These are phyloP conservation scores for Mesocricetus auratus DNA, from an alignment of 2,113 vertebrate species.

Conservation along the genomic window DNA sequence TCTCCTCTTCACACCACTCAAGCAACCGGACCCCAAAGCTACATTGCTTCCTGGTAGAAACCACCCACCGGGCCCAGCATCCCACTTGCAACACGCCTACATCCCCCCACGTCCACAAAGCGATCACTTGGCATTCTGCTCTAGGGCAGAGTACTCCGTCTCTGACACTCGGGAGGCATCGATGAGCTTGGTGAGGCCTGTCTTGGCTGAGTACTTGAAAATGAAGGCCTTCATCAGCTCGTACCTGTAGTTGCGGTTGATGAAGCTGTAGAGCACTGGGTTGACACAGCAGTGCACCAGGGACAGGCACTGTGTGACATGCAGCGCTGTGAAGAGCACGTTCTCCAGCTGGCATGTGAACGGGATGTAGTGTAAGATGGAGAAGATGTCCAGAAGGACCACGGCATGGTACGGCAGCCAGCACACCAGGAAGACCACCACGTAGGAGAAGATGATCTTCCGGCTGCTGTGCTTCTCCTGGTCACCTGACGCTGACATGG, in stretches of 20 bases:
- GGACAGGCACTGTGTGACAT: conserved; percentile 94
- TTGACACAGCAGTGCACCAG: conserved; percentile 95
- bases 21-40: background rate
- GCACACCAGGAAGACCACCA: conserved; percentile 93
- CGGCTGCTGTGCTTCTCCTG: conserved; percentile 90
- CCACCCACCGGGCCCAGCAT: conserved; percentile 33
- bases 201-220: conserved; percentile 95
- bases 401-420: conserved; percentile 94
- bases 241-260: conserved; percentile 93
- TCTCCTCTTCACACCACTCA: fast-evolving
- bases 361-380: conserved; percentile 89
- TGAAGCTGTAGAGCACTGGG: conserved; percentile 94
- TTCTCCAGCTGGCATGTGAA: conserved; percentile 93
- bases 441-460: conserved; percentile 92
- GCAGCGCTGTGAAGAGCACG: conserved; percentile 90
- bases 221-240: conserved; percentile 97
- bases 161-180: conserved; percentile 91
- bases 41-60: conserved; percentile 28
- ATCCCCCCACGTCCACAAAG: fast-evolving
- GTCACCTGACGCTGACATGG: conserved; percentile 87
- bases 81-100: background rate
- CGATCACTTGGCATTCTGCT: conserved; percentile 88
- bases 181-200: conserved; percentile 93
- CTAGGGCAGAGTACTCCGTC: conserved; percentile 91
- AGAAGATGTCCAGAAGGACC: conserved; percentile 92